Evolutionary conservation across 2,888 invertebrate genomes (phyloP).

Genomic region (Cantharis nigra): DNA sequence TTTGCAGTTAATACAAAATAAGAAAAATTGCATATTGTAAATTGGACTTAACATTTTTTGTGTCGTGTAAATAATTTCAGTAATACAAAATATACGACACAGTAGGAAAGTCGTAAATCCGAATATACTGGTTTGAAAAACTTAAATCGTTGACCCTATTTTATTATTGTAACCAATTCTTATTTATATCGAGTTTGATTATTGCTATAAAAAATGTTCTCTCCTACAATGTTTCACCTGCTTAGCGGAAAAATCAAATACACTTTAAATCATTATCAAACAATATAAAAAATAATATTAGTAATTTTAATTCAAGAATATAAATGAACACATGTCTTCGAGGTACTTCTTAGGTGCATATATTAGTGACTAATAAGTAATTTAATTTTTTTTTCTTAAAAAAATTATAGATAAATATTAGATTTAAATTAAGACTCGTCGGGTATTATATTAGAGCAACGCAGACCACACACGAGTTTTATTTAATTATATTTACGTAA

Average conservation of each 20-base stretch:
- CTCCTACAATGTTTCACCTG: conserved; percentile 33
- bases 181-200: background rate
- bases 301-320: conserved; percentile 47
- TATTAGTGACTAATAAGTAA: conserved; percentile 30
- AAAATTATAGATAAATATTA: conserved; percentile 24
- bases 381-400: conserved; percentile 21
- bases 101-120: conserved; percentile 8
- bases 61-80: background rate
- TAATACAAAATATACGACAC: background rate
- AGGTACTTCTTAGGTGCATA: conserved; percentile 31
- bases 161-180: background rate
- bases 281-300: conserved; percentile 36
- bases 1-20: background rate
- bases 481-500: conserved; percentile 28
- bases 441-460: background rate
- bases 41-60: background rate
- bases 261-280: conserved; percentile 39
- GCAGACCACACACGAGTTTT: conserved; percentile 29
- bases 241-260: conserved; percentile 39
- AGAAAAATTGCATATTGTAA: background rate
- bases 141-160: background rate
- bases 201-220: background rate
- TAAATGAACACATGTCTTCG: conserved; percentile 44
- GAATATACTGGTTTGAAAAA: conserved; percentile 13
- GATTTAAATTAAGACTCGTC: conserved; percentile 7